Evolutionary conservation across 1,140 invertebrate species (phyloP).

Genomic region (Euura lappo): DNA sequence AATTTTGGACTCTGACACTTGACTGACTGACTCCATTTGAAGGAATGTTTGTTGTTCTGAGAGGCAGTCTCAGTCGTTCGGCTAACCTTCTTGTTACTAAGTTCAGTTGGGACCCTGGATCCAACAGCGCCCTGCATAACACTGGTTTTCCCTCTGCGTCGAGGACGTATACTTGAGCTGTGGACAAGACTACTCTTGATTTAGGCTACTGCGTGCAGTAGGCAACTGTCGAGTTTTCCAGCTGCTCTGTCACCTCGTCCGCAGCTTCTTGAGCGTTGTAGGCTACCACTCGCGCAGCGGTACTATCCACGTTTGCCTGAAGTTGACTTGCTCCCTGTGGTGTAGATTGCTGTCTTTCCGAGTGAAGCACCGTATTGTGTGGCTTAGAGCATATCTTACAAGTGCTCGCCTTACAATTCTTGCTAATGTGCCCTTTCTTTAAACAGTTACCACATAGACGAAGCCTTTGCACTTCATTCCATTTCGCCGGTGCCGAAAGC

Average conservation of each 20-base stretch:
- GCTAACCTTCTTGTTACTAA: constrained; percentile 27
- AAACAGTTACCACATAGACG: no score
- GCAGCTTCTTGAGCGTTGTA: neutral
- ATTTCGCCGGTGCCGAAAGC: no score
- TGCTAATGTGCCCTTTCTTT: no score
- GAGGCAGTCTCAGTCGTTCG: constrained; percentile 18
- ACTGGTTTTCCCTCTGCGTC: constrained; percentile 18
- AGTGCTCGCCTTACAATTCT: no score
- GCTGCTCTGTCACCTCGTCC: neutral
- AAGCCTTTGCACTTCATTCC: no score
- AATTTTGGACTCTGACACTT: constrained; percentile 13
- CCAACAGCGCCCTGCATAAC: constrained; percentile 26
- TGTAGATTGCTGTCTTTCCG: no score
- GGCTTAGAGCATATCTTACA: no score
- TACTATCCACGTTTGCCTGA: no score
- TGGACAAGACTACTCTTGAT: constrained; percentile 21
- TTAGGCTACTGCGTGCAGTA: neutral
- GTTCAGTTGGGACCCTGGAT: constrained; percentile 30
- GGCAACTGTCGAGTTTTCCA: neutral
- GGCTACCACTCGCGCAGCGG: no score
- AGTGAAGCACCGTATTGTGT: no score
- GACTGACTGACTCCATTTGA: constrained; percentile 26
- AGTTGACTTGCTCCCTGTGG: no score
- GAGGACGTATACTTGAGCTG: constrained; percentile 28
- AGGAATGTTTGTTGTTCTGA: constrained; percentile 9